Percentiles rank a stretch among this genome's conserved stretches.
Evolutionary conservation across 1,140 invertebrate genomes (phyloP).

Genomic region (Drosophila arawakana): DNA sequence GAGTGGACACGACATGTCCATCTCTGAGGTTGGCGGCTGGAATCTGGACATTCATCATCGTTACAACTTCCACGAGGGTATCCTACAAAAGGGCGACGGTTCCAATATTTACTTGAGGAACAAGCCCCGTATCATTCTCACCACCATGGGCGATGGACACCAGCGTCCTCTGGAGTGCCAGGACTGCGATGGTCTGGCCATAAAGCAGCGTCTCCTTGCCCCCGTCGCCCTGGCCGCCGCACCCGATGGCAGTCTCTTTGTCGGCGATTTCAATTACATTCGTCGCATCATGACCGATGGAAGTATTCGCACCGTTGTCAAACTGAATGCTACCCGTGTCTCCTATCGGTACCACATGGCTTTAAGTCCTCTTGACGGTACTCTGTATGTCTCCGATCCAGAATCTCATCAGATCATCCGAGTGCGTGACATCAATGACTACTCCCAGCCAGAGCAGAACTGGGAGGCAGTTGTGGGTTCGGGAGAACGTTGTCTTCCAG

Average conservation of each 20-base stretch:
- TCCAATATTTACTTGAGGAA: slow-evolving; percentile 98
- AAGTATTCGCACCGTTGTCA: slow-evolving; percentile 93
- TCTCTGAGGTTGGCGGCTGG: slow-evolving; percentile 98
- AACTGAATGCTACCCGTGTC: slow-evolving; percentile 95
- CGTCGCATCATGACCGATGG: slow-evolving; percentile 95
- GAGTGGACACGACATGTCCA: slow-evolving; percentile 97
- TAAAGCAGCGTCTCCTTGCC: slow-evolving; percentile 93
- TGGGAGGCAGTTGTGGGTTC: slow-evolving; percentile 95
- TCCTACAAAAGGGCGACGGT: slow-evolving; percentile 98
- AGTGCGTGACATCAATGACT: slow-evolving; percentile 93
- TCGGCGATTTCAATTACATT: slow-evolving; percentile 98
- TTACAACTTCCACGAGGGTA: slow-evolving; percentile 99
- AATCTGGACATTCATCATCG: slow-evolving; percentile 98
- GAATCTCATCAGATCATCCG: slow-evolving; percentile 97
- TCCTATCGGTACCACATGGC: slow-evolving; percentile 98
- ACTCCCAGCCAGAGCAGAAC: slow-evolving; percentile 94
- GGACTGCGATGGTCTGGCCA: slow-evolving; percentile 93
- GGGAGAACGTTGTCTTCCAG: slow-evolving; percentile 96
- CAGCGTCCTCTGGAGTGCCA: slow-evolving; percentile 93
- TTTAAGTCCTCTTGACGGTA: slow-evolving; percentile 96
- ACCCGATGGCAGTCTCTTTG: slow-evolving; percentile 96
- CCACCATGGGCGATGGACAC: slow-evolving; percentile 96
- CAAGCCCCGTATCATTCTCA: slow-evolving; percentile 94
- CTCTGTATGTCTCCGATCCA: slow-evolving; percentile 96
- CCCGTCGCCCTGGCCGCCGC: slow-evolving; percentile 96